Evolutionary conservation across 2,888 invertebrate genomes (phyloP), one percentile per base, ranked within the genome.

Genomic region (Caenorhabditis japonica): DNA sequence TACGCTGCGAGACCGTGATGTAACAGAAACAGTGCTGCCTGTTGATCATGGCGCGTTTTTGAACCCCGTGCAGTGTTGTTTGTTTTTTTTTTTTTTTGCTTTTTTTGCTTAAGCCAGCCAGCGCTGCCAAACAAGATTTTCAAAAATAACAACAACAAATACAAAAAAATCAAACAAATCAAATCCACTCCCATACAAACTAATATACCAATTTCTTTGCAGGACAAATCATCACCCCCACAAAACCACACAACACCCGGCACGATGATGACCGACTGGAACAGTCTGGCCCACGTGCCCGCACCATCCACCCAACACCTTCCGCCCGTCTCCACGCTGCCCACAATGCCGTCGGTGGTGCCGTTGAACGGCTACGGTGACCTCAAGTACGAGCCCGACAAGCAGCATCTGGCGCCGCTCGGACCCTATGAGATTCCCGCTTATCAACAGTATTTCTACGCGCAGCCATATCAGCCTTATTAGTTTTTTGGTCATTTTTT

Each of bases 161-260:
- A n/a, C n/a, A n/a, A n/a, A n/a, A n/a, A n/a, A n/a, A n/a, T n/a
- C n/a, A n/a, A n/a, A n/a, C n/a, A n/a, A n/a, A n/a, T n/a, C n/a
- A n/a, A n/a, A n/a, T n/a, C n/a, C n/a, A n/a, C n/a, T n/a, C n/a
- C n/a, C n/a, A n/a, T n/a, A n/a, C n/a, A n/a, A n/a, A n/a, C n/a
- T n/a, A n/a, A n/a, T n/a, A n/a, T n/a, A n/a, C n/a, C n/a, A n/a
- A n/a, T n/a, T n/a, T n/a, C n/a, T n/a, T 59, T 62, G 3, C 62
- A 62, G 62, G 62, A 62, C 27, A 53, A 53, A 19, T 55, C 62
- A 8, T 46, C 53, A 23, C 62, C 62, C n/a, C 53, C 61, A 2
- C 51, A 53, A 27, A 53, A 52, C 21, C 52, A 62, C 15, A 8
- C 47, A 10, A 25, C 62, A 8, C 30, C 55, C 33, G 25, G 38